phyloP scores from a whole-genome alignment of 2,113 vertebrate species.

The Gnathonemus longibarbis region DNA sequence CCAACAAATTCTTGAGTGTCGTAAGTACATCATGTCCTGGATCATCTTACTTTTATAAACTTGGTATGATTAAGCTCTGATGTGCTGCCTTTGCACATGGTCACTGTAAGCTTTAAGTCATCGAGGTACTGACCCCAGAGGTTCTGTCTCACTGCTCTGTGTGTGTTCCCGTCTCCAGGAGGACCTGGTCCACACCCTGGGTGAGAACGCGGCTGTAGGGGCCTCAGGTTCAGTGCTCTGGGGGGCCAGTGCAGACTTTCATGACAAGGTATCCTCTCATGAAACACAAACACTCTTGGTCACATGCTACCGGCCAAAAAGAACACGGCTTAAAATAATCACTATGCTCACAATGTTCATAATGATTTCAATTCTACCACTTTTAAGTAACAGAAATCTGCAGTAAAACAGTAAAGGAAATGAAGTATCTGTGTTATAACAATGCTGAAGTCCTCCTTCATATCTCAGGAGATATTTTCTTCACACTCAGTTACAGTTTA shows the following conservation, averaged over 20 bases:
- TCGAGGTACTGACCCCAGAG: too few species aligned
- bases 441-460: not conserved
- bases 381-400: not conserved
- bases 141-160: not conserved
- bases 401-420: not conserved
- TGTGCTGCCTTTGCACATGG: too few species aligned
- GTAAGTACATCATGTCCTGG: too few species aligned
- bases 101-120: not conserved
- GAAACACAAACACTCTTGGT: not conserved
- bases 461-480: not conserved
- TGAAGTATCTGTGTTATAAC: too few species aligned
- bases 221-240: conserved; percentile 43
- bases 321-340: not conserved
- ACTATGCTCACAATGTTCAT: not conserved
- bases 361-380: not conserved
- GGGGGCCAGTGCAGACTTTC: conserved; percentile 45
- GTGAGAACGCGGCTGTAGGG: conserved; percentile 43
- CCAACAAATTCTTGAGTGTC: too few species aligned
- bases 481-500: not conserved
- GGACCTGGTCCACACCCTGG: conserved; percentile 47
- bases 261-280: conserved; percentile 46
- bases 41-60: too few species aligned
- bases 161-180: conserved; percentile 32
- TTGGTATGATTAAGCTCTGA: too few species aligned
- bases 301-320: too few species aligned